Conservation (phyloP, 2,888 invertebrate genomes). For the Ornithoptera alexandrae region DNA sequence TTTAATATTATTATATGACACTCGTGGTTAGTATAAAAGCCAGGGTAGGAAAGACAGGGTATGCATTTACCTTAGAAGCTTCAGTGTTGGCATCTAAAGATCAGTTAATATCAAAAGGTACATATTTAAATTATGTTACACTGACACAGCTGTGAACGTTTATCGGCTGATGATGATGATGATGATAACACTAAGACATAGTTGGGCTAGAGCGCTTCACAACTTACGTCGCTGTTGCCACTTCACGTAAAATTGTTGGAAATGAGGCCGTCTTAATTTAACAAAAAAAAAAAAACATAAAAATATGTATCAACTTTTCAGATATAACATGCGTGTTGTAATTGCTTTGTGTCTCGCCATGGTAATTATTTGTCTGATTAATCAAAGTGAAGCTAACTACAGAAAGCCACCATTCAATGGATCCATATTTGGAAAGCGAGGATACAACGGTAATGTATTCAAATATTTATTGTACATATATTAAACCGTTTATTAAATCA, state of each 20-base stretch:
- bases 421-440: slow-evolving; percentile 94
- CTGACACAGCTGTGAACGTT: too few species aligned
- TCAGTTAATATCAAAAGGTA: neutral
- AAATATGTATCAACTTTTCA: slow-evolving; percentile 11
- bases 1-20: neutral
- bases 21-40: slow-evolving; percentile 21
- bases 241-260: too few species aligned
- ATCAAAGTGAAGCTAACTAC: slow-evolving; percentile 83
- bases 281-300: neutral
- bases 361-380: slow-evolving; percentile 61
- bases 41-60: neutral
- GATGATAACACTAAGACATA: too few species aligned
- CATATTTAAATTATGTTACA: neutral
- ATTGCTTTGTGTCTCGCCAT: slow-evolving; percentile 53
- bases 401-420: slow-evolving; percentile 95
- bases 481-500: neutral
- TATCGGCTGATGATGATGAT: too few species aligned
- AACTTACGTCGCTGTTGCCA: too few species aligned
- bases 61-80: slow-evolving; percentile 12
- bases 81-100: slow-evolving; percentile 5
- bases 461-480: too few species aligned
- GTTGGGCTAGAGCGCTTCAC: too few species aligned
- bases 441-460: slow-evolving; percentile 62
- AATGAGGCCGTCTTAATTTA: too few species aligned
- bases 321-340: slow-evolving; percentile 40